Percentiles rank a stretch among this genome's conserved stretches.
Conservation (phyloP, 2,888 invertebrate species). For the Leptinotarsa haldemani region DNA sequence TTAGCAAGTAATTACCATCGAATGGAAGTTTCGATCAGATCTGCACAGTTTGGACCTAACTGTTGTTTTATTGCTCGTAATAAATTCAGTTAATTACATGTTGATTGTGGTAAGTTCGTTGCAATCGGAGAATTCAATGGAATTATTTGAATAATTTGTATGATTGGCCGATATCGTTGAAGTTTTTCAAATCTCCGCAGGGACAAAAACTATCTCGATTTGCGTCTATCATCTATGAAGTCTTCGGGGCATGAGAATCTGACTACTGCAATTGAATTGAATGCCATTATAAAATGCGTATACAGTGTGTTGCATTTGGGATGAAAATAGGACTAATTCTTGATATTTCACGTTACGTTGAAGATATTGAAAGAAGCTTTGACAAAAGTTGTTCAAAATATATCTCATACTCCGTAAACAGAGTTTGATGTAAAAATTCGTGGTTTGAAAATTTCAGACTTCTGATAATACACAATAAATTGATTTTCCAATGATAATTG, state of each 20-base stretch:
- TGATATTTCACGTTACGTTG: no score
- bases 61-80: conserved; percentile 53
- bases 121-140: conserved; percentile 12
- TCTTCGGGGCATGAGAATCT: background rate
- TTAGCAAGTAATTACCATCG: conserved; percentile 60
- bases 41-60: conserved; percentile 55
- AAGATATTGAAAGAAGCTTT: no score
- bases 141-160: conserved; percentile 15
- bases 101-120: conserved; percentile 23
- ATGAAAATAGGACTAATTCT: no score
- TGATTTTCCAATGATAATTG: no score
- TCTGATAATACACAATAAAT: no score
- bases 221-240: background rate
- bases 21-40: conserved; percentile 62
- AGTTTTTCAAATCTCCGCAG: background rate
- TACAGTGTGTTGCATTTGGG: no score
- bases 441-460: no score
- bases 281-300: background rate
- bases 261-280: background rate
- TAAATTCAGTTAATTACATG: conserved; percentile 24
- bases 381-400: no score
- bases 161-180: conserved; percentile 5
- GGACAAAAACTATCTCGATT: background rate
- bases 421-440: no score
- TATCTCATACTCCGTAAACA: no score